These are phyloP conservation scores for Pongo pygmaeus DNA, from an alignment of 2,113 vertebrate species.

Conservation along the genomic window DNA sequence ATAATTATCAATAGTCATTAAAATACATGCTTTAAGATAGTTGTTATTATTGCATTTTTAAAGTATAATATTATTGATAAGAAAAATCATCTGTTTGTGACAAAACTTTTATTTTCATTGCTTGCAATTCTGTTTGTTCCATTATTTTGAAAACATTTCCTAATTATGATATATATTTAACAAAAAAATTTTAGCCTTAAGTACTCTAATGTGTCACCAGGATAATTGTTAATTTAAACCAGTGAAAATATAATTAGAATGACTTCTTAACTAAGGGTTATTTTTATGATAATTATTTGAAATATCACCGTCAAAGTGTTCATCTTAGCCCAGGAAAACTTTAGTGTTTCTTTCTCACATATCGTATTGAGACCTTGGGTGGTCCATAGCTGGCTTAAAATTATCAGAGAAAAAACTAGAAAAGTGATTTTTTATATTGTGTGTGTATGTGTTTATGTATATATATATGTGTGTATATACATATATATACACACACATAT, in stretches of 20 bases:
- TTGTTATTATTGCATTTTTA: background rate
- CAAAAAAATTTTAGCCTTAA: background rate
- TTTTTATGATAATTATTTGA: background rate
- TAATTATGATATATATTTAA: background rate
- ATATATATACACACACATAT: background rate
- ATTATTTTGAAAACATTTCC: background rate
- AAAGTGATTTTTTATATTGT: background rate
- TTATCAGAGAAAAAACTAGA: background rate
- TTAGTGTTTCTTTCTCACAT: background rate
- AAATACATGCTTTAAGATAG: background rate
- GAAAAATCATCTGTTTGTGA: background rate
- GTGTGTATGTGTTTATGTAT: too few species aligned
- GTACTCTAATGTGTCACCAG: background rate
- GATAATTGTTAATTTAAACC: background rate
- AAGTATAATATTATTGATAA: background rate
- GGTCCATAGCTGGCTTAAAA: background rate
- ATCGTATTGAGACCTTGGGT: background rate
- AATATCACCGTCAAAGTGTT: background rate
- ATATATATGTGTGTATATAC: background rate
- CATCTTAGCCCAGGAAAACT: background rate
- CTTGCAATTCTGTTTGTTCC: background rate
- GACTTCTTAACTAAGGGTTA: background rate
- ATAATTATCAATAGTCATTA: background rate
- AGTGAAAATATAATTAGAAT: background rate
- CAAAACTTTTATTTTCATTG: background rate